Conservation (phyloP, 2,797 vertebrate species). For the Channa striata region DNA sequence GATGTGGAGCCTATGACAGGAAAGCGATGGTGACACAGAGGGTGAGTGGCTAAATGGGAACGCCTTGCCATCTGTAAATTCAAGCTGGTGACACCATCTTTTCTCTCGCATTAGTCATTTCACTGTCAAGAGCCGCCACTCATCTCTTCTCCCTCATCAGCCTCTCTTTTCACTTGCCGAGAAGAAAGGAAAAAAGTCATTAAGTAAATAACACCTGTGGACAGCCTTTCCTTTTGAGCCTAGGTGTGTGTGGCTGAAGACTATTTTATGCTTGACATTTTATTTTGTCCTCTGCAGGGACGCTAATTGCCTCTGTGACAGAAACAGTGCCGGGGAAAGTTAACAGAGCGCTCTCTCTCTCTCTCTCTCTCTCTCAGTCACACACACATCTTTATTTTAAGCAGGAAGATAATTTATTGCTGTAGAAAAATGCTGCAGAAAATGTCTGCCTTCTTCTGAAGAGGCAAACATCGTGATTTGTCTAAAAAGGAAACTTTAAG, state of each 20-base stretch:
- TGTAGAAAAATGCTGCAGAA: not conserved
- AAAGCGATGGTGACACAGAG: not conserved
- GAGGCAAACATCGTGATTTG: no score
- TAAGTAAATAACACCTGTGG: not conserved
- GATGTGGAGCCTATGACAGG: not conserved
- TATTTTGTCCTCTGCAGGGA: not conserved
- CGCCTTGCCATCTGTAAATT: not conserved
- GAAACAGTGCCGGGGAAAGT: not conserved
- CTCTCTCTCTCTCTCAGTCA: no score
- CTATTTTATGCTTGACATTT: conserved; percentile 25
- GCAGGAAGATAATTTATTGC: no score
- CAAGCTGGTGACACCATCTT: not conserved
- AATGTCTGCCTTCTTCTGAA: not conserved
- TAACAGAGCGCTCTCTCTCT: no score
- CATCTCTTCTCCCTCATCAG: not conserved
- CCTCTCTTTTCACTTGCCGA: not conserved
- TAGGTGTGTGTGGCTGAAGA: not conserved
- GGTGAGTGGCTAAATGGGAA: not conserved
- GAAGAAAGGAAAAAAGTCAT: not conserved
- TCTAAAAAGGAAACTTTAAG: no score
- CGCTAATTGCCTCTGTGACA: conserved; percentile 12
- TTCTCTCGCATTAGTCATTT: not conserved
- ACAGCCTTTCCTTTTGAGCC: not conserved
- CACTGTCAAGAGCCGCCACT: not conserved
- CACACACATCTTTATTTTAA: not conserved